phyloP scores from a whole-genome alignment of 1,140 invertebrate species.

The Holotrichia oblita region DNA sequence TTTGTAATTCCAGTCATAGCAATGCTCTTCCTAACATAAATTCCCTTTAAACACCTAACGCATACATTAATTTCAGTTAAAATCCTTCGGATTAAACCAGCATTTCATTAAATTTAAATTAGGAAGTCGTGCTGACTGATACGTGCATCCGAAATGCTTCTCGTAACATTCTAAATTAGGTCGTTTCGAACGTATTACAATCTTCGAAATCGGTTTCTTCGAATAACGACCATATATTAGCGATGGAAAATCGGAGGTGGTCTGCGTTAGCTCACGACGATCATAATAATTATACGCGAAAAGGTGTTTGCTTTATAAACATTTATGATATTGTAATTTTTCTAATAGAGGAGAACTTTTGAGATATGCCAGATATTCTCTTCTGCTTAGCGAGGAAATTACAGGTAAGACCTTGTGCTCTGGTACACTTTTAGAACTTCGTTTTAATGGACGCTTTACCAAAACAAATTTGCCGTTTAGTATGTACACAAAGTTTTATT shows the following conservation, averaged over 20 bases:
- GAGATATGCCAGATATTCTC: neutral
- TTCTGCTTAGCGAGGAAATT: neutral
- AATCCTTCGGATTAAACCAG: too few species aligned
- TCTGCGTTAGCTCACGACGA: neutral
- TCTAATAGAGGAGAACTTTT: conserved; percentile 2
- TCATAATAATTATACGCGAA: conserved; percentile 17
- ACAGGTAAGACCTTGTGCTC: neutral
- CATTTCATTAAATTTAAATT: too few species aligned
- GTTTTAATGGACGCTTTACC: neutral
- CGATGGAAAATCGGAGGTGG: neutral
- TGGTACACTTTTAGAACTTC: neutral
- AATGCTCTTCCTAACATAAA: neutral
- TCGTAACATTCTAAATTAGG: too few species aligned
- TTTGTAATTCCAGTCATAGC: neutral
- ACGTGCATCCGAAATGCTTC: too few species aligned
- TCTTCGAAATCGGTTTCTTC: too few species aligned
- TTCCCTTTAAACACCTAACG: too few species aligned
- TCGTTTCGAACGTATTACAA: too few species aligned
- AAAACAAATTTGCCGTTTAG: neutral
- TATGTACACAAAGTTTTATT: neutral
- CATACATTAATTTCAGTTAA: too few species aligned
- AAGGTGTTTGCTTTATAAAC: conserved; percentile 17
- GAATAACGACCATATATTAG: neutral
- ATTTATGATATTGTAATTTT: conserved; percentile 13
- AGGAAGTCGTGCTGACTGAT: too few species aligned